A percentile compares a stretch with the other conserved stretches of the same genome.
Conservation (phyloP, 1,140 invertebrate genomes). For the Drusus annulatus region DNA sequence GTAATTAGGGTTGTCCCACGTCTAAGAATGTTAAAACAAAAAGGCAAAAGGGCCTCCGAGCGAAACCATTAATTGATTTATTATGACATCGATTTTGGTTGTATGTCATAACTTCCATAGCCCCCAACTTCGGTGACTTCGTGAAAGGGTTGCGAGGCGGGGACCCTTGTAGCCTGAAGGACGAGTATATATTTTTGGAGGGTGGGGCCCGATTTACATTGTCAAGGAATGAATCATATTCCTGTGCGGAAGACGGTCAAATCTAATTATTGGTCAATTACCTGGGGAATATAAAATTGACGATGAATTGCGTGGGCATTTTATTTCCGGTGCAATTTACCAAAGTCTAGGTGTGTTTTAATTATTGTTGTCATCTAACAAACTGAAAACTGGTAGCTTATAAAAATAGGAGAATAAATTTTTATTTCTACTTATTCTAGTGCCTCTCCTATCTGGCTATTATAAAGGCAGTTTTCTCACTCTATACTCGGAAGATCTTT, state of each 20-base stretch:
- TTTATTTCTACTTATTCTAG: no score
- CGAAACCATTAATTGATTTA: slow-evolving; percentile 59
- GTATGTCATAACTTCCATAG: slow-evolving; percentile 56
- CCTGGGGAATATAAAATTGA: background rate
- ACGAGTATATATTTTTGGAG: slow-evolving; percentile 43
- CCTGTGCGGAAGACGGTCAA: background rate
- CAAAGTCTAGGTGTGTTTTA: no score
- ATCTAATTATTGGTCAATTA: slow-evolving; percentile 17
- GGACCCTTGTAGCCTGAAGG: slow-evolving; percentile 43
- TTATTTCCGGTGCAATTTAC: no score
- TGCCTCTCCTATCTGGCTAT: no score
- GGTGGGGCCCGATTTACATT: slow-evolving; percentile 28
- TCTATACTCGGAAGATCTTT: no score
- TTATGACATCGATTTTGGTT: slow-evolving; percentile 60
- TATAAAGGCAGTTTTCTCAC: no score
- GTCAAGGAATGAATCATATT: slow-evolving; percentile 42
- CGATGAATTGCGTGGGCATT: background rate
- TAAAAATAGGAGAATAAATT: no score
- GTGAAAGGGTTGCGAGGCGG: slow-evolving; percentile 26
- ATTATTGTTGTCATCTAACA: no score
- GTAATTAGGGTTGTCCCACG: slow-evolving; percentile 58
- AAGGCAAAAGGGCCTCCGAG: slow-evolving; percentile 42
- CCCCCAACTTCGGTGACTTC: slow-evolving; percentile 39
- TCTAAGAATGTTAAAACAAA: slow-evolving; percentile 53
- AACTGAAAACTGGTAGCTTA: no score